These are phyloP conservation scores for Drosophila prosaltans DNA, from an alignment of 1,140 invertebrate genomes.

Conservation along the genomic window DNA sequence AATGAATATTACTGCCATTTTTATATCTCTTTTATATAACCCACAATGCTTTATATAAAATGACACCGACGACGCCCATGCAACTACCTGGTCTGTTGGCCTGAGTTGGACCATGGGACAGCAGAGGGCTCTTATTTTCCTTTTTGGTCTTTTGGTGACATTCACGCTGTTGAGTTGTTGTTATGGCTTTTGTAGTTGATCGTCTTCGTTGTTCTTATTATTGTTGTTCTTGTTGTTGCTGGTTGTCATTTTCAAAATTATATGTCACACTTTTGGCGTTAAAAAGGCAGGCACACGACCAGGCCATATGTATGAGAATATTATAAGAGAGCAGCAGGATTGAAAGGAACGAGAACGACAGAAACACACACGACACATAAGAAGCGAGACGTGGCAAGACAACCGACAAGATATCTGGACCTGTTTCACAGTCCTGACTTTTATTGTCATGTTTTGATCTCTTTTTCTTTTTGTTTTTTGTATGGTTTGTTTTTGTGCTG, in stretches of 20 bases:
- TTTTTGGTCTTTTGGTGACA: conserved; percentile 73
- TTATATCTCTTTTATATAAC: too few relatives aligned
- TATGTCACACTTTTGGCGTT: conserved; percentile 80
- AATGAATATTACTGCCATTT: too few relatives aligned
- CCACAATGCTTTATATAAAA: too few relatives aligned
- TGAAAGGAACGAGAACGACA: neutral
- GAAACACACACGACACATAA: neutral
- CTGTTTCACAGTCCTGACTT: conserved; percentile 78
- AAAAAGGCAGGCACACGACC: conserved; percentile 74
- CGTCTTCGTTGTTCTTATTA: conserved; percentile 36
- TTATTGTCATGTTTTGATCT: conserved; percentile 81
- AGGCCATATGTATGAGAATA: conserved; percentile 4
- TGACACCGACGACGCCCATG: neutral
- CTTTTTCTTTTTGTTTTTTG: conserved; percentile 34
- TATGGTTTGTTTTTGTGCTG: conserved; percentile 19
- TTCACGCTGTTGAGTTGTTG: conserved; percentile 71
- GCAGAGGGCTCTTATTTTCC: conserved; percentile 49
- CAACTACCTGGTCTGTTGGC: neutral
- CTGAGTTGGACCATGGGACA: neutral
- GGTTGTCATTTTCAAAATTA: conserved; percentile 77
- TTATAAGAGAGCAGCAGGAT: conserved; percentile 20
- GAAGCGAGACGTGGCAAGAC: conserved; percentile 27
- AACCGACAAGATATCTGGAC: conserved; percentile 31
- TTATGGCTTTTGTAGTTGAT: conserved; percentile 53
- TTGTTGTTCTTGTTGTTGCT: conserved; percentile 53